Conservation (phyloP, 2,888 invertebrate genomes). For the Troides aeacus region DNA sequence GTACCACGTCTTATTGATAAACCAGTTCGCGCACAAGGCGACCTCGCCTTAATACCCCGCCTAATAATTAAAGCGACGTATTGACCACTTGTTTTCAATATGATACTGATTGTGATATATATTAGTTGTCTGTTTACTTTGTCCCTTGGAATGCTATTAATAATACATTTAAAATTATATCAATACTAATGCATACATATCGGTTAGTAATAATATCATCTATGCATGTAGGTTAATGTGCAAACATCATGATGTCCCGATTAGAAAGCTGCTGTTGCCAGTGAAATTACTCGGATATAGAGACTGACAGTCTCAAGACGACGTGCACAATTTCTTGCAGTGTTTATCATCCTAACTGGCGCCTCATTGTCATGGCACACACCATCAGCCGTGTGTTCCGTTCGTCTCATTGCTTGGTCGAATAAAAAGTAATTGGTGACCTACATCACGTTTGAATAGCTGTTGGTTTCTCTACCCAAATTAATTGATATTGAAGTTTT, state of each 20-base stretch:
- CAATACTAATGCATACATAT: conserved; percentile 10
- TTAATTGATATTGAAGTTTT: background rate
- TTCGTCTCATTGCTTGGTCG: too few species aligned
- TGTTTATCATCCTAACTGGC: too few species aligned
- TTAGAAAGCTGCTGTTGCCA: too few species aligned
- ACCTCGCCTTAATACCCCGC: conserved; percentile 65
- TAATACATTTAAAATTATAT: conserved; percentile 11
- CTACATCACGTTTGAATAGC: background rate
- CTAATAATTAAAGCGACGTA: conserved; percentile 72
- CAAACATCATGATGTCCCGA: too few species aligned
- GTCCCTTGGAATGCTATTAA: conserved; percentile 7
- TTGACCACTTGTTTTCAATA: conserved; percentile 72
- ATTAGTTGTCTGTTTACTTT: conserved; percentile 38
- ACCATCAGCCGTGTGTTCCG: too few species aligned
- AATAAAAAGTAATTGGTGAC: background rate
- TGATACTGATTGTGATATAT: conserved; percentile 58
- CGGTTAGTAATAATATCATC: too few species aligned
- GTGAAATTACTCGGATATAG: too few species aligned
- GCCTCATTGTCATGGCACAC: too few species aligned
- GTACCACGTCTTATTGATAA: conserved; percentile 57
- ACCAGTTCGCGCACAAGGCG: conserved; percentile 73
- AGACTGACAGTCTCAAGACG: too few species aligned
- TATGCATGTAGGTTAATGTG: too few species aligned
- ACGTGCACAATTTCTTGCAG: too few species aligned
- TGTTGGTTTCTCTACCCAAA: background rate